Evolutionary conservation across 2,888 invertebrate species (phyloP), one percentile per base, ranked within the genome.

Genomic region (Euclidia mi): DNA sequence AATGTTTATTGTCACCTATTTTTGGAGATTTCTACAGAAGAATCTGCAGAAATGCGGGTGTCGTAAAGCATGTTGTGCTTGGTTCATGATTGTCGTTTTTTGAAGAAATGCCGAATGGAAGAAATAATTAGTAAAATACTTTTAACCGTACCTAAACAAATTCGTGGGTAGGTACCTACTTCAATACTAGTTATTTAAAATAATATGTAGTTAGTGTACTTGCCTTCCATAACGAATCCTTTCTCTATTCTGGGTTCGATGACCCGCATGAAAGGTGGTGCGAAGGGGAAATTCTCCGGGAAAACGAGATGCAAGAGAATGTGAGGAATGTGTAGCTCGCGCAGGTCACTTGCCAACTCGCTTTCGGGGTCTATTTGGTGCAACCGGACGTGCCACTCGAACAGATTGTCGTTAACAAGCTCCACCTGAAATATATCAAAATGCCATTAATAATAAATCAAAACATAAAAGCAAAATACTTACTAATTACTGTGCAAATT

Each of bases 221-320:
- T 52, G 87, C 96, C 98, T 91, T 98, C 98, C 98, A 98, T 98
- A 17, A 98, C 98, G 84, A 98, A 98, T 32, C 98, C 98, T 84
- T 97, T 97, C 82, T 97, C 97, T 92, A 97, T 96, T 85, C 96
- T 94, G 6, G 97, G 97, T 78, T 97, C 97, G 88, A 97, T 97
- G 37, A 97, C 97, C 71, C 97, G 95, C 94, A 97, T 97, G 88
- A 98, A 98, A 35, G 98, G 98, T 46, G 98, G 98, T 34, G 97
- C 97, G 82, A 98, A 98, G 35, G 98, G 98, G 81, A 98, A 98
- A 85, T 98, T 98, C 81, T 98, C 97, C 11, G 98, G 98, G 90
- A 98, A 98, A 66, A 97, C 95, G 73, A 98, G 94, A 87, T 98
- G 97, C 71, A 98, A 94, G 67, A 97, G 94, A 77, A 98, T 98